Conservation (phyloP, 2,888 invertebrate genomes). For the Pristionchus japonicus region DNA sequence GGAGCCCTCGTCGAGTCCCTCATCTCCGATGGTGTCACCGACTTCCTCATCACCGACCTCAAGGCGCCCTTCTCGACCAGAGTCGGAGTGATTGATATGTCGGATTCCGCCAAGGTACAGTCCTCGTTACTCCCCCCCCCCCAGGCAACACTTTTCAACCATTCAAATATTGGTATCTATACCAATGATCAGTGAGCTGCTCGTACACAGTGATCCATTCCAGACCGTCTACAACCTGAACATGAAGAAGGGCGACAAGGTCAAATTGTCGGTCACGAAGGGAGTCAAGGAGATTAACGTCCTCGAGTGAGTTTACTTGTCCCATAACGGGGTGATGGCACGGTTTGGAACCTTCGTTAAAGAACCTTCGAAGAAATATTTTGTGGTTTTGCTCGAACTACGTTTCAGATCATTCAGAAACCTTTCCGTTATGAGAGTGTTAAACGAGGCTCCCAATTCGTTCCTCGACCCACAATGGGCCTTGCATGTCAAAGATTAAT, state of each 20-base stretch:
- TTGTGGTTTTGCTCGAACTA: too few relatives aligned
- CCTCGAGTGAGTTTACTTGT: not conserved
- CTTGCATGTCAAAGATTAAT: too few relatives aligned
- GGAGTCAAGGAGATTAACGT: not conserved
- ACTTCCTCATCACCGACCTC: not conserved
- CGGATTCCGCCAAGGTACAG: not conserved
- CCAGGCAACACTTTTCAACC: not conserved
- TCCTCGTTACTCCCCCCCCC: not conserved
- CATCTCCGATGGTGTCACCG: not conserved
- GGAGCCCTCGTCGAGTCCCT: not conserved
- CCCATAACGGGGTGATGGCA: too few relatives aligned
- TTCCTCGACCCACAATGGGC: too few relatives aligned
- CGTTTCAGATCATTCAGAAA: too few relatives aligned
- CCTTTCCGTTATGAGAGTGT: too few relatives aligned
- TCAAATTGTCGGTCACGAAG: not conserved
- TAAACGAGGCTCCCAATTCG: too few relatives aligned
- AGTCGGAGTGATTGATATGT: conserved; percentile 2
- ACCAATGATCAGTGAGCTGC: too few relatives aligned
- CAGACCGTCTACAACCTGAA: not conserved
- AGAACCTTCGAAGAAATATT: too few relatives aligned
- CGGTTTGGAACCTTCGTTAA: too few relatives aligned
- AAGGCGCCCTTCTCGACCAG: not conserved
- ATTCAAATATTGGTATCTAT: not conserved
- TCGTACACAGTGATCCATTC: too few relatives aligned
- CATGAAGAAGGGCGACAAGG: conserved; percentile 19